These are phyloP conservation scores for Castor canadensis DNA, from an alignment of 2,113 vertebrate genomes.

Conservation along the genomic window DNA sequence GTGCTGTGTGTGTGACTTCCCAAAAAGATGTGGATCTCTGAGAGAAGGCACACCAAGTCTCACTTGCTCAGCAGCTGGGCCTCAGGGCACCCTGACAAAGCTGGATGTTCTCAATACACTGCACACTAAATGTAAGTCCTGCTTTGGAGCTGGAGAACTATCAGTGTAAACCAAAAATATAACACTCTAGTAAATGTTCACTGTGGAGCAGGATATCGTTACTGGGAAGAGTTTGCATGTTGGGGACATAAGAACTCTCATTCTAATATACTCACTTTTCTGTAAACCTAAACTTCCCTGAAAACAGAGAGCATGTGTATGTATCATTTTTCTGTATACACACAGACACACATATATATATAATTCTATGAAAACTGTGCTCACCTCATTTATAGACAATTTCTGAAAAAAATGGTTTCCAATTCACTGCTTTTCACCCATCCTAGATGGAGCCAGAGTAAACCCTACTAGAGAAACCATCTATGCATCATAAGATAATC, in stretches of 20 bases:
- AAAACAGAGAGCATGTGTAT: background rate
- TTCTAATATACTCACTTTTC: background rate
- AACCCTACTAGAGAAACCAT: background rate
- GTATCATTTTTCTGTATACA: background rate
- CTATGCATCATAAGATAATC: background rate
- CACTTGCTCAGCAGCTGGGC: background rate
- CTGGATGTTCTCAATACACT: background rate
- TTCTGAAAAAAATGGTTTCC: no score
- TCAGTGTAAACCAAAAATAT: background rate
- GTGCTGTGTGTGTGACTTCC: background rate
- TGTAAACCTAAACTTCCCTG: background rate
- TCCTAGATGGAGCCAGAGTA: background rate
- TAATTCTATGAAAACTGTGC: background rate
- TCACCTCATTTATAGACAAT: no score
- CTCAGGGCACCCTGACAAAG: background rate
- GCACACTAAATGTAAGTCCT: background rate
- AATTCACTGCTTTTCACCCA: no score
- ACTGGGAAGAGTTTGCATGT: background rate
- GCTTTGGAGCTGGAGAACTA: background rate
- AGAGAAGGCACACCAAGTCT: background rate
- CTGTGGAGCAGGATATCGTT: background rate
- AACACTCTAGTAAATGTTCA: background rate
- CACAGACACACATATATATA: background rate
- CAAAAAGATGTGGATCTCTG: background rate
- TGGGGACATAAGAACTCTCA: background rate